A percentile compares a stretch with the other conserved stretches of the same genome.
phyloP scores from a whole-genome alignment of 2,113 vertebrate species.

The Callocephalon fimbriatum region DNA sequence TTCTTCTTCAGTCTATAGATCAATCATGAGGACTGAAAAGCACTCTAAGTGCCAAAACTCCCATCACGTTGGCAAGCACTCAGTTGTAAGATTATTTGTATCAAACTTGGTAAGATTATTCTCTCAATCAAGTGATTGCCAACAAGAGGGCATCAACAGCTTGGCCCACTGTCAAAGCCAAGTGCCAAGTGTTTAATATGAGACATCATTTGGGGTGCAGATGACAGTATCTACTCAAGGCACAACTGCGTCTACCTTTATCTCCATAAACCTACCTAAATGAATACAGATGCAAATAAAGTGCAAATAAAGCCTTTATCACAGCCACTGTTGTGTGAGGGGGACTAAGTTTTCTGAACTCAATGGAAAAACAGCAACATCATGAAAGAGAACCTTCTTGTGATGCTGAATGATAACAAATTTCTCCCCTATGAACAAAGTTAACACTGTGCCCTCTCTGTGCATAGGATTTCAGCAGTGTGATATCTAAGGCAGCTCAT shows the following conservation, averaged over 20 bases:
- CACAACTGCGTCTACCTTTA: background rate
- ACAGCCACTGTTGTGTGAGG: background rate
- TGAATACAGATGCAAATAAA: background rate
- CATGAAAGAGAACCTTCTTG: background rate
- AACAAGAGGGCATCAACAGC: background rate
- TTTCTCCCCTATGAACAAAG: background rate
- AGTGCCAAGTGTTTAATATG: background rate
- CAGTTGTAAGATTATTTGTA: background rate
- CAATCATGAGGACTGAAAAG: background rate
- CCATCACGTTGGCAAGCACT: background rate
- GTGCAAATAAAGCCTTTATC: background rate
- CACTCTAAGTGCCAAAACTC: background rate
- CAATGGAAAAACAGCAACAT: background rate
- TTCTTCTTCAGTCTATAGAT: background rate
- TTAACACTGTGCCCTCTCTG: accelerated
- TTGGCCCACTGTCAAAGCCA: background rate
- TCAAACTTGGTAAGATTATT: background rate
- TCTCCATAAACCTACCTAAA: background rate
- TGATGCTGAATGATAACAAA: background rate
- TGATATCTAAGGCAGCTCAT: background rate
- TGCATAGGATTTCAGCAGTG: accelerated
- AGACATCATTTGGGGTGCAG: background rate
- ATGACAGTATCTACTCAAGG: background rate
- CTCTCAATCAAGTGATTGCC: background rate
- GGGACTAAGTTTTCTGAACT: background rate